phyloP scores from a whole-genome alignment of 2,797 vertebrate species.

The Poliocrania exsul region DNA sequence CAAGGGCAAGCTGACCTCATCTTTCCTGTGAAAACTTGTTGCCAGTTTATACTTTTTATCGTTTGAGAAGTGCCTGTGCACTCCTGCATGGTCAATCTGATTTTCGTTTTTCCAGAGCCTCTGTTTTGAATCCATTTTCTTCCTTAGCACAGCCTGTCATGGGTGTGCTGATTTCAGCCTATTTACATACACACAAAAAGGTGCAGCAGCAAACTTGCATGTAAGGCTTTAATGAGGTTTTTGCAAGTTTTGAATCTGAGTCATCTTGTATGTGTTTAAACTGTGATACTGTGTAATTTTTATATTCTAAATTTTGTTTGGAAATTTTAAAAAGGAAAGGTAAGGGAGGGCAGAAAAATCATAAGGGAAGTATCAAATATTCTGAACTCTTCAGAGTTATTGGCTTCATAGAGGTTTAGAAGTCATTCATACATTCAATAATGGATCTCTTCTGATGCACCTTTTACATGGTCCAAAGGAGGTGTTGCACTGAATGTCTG shows the following conservation, averaged over 20 bases:
- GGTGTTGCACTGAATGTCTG: neutral
- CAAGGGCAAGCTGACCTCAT: conserved; percentile 16
- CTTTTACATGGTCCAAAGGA: neutral
- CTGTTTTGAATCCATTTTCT: neutral
- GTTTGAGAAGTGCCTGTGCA: neutral
- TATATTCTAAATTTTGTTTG: neutral
- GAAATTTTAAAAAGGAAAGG: neutral
- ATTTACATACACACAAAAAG: neutral
- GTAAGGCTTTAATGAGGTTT: neutral
- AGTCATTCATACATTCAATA: neutral
- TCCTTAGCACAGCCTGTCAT: neutral
- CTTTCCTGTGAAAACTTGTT: neutral
- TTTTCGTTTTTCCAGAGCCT: neutral
- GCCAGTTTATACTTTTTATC: neutral
- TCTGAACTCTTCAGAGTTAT: neutral
- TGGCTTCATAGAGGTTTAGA: neutral
- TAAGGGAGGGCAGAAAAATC: neutral
- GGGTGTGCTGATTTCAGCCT: neutral
- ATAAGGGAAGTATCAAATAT: neutral
- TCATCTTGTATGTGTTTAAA: neutral
- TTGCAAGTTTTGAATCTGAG: neutral
- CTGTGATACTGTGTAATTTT: neutral
- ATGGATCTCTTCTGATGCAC: neutral
- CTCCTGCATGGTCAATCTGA: neutral
- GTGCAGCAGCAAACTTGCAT: neutral